Evolutionary conservation across 2,113 vertebrate genomes (phyloP).

Genomic region (Anoplopoma fimbria): DNA sequence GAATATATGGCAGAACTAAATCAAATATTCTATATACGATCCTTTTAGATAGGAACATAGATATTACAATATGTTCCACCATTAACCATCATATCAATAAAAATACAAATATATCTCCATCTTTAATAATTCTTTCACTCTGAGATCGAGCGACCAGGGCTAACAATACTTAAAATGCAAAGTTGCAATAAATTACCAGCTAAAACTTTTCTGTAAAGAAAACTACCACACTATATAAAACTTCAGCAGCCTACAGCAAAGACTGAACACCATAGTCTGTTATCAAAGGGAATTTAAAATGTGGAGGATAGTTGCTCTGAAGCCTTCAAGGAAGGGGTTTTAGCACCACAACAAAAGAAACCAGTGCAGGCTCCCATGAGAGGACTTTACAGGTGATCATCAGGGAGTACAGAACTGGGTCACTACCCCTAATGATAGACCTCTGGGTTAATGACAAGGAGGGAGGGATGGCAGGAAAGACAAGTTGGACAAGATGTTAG

Average conservation of each 20-base stretch:
- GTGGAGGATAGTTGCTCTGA: conserved; percentile 1
- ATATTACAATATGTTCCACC: neutral
- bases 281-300: conserved; percentile 34
- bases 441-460: conserved; percentile 21
- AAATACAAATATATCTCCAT: neutral
- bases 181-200: neutral
- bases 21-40: neutral
- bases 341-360: conserved; percentile 15
- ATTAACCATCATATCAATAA: neutral
- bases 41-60: neutral
- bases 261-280: neutral
- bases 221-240: neutral
- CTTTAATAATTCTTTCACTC: neutral
- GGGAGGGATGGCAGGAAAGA: neutral
- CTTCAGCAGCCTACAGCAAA: conserved; percentile 7
- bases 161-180: neutral
- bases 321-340: conserved; percentile 22
- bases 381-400: conserved; percentile 51
- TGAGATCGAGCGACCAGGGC: neutral
- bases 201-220: neutral
- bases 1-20: neutral
- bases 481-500: neutral
- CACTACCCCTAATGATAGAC: conserved; percentile 52
- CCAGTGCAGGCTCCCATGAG: conserved; percentile 21
- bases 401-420: conserved; percentile 29